Conservation (phyloP, 2,113 vertebrate genomes). For the Gallinago undulata region DNA sequence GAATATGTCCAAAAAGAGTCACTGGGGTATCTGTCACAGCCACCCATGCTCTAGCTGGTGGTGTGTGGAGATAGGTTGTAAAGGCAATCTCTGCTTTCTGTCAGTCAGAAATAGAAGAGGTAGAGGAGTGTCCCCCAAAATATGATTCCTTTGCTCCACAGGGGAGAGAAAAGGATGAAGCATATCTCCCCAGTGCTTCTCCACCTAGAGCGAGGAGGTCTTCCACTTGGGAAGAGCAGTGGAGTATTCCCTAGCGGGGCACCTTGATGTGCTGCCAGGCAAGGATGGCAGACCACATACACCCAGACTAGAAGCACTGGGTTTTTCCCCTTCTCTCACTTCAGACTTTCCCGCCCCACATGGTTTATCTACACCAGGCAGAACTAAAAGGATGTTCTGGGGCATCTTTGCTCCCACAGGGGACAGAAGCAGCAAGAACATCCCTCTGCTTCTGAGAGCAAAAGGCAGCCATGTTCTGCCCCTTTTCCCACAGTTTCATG, state of each 20-base stretch:
- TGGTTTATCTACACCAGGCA: neutral
- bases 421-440: neutral
- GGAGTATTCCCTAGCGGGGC: accelerated
- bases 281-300: neutral
- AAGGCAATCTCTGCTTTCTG: neutral
- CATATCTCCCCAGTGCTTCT: neutral
- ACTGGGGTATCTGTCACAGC: neutral
- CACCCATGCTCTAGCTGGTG: neutral
- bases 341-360: neutral
- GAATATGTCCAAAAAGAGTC: neutral
- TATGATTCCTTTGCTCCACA: neutral
- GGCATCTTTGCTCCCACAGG: neutral
- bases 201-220: neutral
- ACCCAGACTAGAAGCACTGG: neutral
- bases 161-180: neutral
- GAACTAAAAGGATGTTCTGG: neutral
- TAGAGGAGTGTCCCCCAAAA: neutral
- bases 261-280: neutral
- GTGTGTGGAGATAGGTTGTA: neutral
- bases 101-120: neutral
- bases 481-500: neutral
- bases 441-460: neutral
- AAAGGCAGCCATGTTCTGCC: neutral
- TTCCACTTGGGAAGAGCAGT: neutral
- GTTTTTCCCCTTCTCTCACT: neutral